Percentiles rank a stretch among this genome's conserved stretches.
These are phyloP conservation scores for Megalopta genalis DNA, from an alignment of 1,140 invertebrate genomes.

Conservation along the genomic window DNA sequence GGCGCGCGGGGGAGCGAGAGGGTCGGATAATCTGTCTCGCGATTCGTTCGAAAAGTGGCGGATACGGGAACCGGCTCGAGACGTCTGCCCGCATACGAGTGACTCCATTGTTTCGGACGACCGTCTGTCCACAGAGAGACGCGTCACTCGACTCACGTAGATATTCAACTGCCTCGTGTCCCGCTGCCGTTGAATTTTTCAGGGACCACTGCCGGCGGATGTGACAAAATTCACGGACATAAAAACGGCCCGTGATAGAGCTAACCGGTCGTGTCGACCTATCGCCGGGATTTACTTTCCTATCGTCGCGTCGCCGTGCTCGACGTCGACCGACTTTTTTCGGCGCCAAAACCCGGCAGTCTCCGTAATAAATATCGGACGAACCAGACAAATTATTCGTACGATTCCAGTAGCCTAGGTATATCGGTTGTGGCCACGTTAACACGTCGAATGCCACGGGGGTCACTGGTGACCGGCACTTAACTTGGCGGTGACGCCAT, in stretches of 20 bases:
- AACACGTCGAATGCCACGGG: no score
- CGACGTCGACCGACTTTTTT: not conserved
- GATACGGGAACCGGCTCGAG: not conserved
- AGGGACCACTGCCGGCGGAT: not conserved
- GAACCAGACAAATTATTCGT: no score
- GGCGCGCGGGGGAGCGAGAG: no score
- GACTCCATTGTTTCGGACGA: constrained; percentile 17
- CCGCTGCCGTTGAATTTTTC: constrained; percentile 22
- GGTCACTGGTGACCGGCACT: no score
- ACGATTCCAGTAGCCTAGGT: no score
- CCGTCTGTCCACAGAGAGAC: not conserved
- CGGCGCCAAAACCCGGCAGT: no score
- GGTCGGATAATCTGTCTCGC: not conserved
- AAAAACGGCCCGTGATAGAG: not conserved
- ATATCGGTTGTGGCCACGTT: no score
- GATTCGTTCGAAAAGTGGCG: constrained; percentile 7
- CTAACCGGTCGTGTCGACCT: not conserved
- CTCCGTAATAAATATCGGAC: not conserved
- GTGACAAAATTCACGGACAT: not conserved
- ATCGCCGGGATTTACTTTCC: constrained; percentile 1
- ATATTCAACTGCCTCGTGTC: not conserved
- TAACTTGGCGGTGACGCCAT: no score
- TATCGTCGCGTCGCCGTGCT: no score
- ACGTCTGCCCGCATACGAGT: constrained; percentile 21
- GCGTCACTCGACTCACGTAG: not conserved